Percentiles rank a stretch among this genome's conserved stretches.
Conservation (phyloP, 2,113 vertebrate species). For the Tursiops truncatus region DNA sequence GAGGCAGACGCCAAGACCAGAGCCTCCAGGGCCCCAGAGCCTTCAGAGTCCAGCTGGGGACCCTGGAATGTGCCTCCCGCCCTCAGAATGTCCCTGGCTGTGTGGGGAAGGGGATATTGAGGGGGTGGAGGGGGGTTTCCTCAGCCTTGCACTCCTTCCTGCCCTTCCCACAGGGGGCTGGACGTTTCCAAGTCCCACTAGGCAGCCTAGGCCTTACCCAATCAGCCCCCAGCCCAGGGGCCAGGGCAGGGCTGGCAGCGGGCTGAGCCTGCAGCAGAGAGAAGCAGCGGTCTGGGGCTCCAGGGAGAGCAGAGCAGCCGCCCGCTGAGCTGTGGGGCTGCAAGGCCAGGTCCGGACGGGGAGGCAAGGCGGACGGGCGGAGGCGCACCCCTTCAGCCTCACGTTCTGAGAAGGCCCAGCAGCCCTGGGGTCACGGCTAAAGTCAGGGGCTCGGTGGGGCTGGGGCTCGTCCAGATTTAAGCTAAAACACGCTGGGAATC, state of each 20-base stretch:
- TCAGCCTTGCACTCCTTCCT: neutral
- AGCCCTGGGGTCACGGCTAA: neutral
- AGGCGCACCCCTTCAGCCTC: neutral
- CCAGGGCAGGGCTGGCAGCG: neutral
- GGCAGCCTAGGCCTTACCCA: neutral
- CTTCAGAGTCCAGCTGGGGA: neutral
- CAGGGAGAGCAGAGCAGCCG: neutral
- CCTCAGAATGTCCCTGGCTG: neutral
- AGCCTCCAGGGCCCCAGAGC: neutral
- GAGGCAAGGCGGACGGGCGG: neutral
- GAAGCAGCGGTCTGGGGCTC: neutral
- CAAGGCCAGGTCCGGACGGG: neutral
- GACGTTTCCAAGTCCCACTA: neutral
- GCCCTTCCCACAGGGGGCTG: neutral
- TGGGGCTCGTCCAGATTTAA: neutral
- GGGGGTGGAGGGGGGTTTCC: neutral
- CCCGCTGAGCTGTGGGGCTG: neutral
- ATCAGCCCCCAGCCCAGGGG: neutral
- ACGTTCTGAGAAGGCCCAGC: neutral
- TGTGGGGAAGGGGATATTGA: neutral
- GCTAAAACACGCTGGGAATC: neutral
- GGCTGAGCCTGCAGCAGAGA: neutral
- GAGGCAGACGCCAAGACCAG: neutral
- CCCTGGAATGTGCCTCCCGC: neutral
- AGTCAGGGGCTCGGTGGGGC: neutral